These are phyloP conservation scores for Jaculus jaculus DNA, from an alignment of 2,113 vertebrate genomes.

Conservation along the genomic window DNA sequence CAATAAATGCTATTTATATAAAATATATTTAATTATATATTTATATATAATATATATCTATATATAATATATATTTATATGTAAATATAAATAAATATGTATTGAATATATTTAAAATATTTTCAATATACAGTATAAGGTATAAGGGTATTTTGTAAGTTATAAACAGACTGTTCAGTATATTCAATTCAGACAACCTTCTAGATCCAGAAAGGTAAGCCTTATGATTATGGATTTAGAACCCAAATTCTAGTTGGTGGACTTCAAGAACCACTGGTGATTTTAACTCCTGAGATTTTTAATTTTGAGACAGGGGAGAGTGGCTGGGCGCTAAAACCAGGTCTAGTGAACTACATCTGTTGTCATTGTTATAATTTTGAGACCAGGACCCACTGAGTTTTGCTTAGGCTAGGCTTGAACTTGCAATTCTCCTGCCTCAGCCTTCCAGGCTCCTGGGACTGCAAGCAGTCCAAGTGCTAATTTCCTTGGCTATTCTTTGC, in stretches of 20 bases:
- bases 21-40: too few relatives aligned
- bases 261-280: not conserved
- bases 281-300: constrained; percentile 1
- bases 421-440: not conserved
- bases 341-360: too few relatives aligned
- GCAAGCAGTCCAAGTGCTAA: not conserved
- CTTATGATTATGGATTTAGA: not conserved
- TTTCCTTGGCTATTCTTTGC: not conserved
- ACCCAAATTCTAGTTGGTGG: not conserved
- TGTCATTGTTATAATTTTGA: not conserved
- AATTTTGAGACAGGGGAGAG: not conserved
- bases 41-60: too few relatives aligned
- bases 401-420: not conserved
- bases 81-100: too few relatives aligned
- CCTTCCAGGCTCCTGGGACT: not conserved
- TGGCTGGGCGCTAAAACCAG: not conserved
- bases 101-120: too few relatives aligned
- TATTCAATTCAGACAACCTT: not conserved
- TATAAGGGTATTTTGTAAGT: not conserved
- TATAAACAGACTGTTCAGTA: not conserved
- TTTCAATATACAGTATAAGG: not conserved
- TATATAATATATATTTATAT: too few relatives aligned
- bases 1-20: not conserved
- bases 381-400: not conserved
- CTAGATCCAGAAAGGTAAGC: not conserved